Evolutionary conservation across 2,113 vertebrate species (phyloP).

Genomic region (Phocoena phocoena): DNA sequence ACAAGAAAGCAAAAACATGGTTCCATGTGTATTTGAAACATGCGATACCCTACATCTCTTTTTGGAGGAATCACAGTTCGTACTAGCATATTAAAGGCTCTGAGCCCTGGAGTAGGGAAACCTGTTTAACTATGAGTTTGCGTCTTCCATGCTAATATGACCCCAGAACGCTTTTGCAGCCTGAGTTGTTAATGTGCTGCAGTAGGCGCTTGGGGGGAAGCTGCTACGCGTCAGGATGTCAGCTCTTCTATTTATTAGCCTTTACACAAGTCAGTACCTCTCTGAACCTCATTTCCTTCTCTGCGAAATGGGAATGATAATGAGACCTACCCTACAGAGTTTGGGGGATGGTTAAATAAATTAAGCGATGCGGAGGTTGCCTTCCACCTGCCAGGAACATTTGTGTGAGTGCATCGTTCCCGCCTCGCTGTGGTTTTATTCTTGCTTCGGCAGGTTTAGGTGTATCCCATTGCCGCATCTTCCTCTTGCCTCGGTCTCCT

Average conservation of each 20-base stretch:
- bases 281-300: neutral
- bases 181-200: neutral
- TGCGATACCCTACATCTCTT: neutral
- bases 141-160: neutral
- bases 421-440: no score
- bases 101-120: neutral
- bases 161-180: neutral
- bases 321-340: neutral
- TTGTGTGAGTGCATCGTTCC: accelerated
- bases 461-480: neutral
- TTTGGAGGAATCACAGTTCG: neutral
- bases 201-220: no score
- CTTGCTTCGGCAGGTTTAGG: neutral
- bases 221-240: neutral
- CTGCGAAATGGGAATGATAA: neutral
- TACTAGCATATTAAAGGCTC: neutral
- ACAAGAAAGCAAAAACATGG: neutral
- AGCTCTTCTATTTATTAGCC: neutral
- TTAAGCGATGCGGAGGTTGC: neutral
- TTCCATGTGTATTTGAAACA: neutral
- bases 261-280: neutral
- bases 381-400: no score
- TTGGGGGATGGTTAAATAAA: neutral
- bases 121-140: neutral
- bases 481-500: neutral